Percentiles rank a stretch among this genome's conserved stretches.
Evolutionary conservation across 1,140 invertebrate genomes (phyloP).

Genomic region (Ylistrum balloti): DNA sequence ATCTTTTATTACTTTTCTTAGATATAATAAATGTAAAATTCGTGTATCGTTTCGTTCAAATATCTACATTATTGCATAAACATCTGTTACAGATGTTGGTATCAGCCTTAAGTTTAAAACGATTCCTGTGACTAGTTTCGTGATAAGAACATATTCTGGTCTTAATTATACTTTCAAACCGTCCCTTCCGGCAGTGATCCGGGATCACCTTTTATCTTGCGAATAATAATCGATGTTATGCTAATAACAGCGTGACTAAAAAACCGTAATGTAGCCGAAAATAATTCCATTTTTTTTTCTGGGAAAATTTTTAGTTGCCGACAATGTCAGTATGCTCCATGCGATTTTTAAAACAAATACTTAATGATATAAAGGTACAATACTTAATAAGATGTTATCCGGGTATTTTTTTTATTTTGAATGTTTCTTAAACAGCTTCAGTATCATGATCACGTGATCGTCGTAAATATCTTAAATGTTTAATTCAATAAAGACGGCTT

Average conservation of each 20-base stretch:
- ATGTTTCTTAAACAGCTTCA: too few species aligned
- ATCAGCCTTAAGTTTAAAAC: not conserved
- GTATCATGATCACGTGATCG: not conserved
- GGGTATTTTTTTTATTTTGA: too few species aligned
- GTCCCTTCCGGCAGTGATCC: not conserved
- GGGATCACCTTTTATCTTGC: not conserved
- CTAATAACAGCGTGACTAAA: not conserved
- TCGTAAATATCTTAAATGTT: not conserved
- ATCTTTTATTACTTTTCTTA: not conserved
- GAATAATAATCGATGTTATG: not conserved
- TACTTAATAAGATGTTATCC: too few species aligned
- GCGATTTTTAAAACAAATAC: too few species aligned
- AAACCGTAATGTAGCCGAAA: too few species aligned
- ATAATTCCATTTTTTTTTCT: too few species aligned
- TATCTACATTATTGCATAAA: not conserved
- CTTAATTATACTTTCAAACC: not conserved
- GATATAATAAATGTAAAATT: not conserved
- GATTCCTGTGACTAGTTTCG: not conserved
- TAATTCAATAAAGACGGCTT: not conserved
- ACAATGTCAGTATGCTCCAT: too few species aligned
- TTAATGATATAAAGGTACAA: too few species aligned
- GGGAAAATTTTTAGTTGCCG: too few species aligned
- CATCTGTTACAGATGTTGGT: not conserved
- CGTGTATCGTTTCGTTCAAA: not conserved
- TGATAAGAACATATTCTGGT: not conserved